Evolutionary conservation across 2,888 invertebrate genomes (phyloP), one percentile per base, ranked within the genome.

Genomic region (Epicampocera succincta): DNA sequence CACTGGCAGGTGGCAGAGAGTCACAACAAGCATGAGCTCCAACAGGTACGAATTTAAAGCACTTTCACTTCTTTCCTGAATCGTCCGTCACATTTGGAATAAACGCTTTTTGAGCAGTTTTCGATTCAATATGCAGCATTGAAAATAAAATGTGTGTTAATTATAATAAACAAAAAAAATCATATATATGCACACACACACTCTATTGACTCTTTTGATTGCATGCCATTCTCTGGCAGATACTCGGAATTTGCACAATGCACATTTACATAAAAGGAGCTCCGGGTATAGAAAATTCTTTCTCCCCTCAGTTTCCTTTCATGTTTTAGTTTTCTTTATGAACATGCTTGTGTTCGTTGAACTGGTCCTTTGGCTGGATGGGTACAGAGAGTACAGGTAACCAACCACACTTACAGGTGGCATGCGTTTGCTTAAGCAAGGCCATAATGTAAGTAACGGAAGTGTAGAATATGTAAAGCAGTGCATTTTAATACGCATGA

Each of bases 401-500:
- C 54, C 15, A 29, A 29, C 54, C 15, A 19, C 17, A 46, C 52
- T 52, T 42, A n/a, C 21, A 61, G 13, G 42, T 5, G 42, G 65
- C 21, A 44, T 40, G 11, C 40, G n/a, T 50, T 25, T 17, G 15
- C 15, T 25, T 5, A 44, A 9, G 12, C 13, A 52, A 8, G 12
- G 11, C n/a, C 4, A 50, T 56, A 21, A 33, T 25, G 15, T 15
- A 2, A 54, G 15, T 15, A n/a, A 44, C 2, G 9, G n/a, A 46
- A 40, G 25, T 54, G 19, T 46, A 3, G 50, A 60, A 60, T 44
- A 69, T 17, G 44, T 33, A 33, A 6, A 33, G 15, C 17, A 56
- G 72, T 58, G 40, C 72, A 58, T 52, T 65, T 52, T 46, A 68
- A 40, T 74, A 79, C 61, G 61, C 79, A 68, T 61, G 68, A 68